A percentile compares a stretch with the other conserved stretches of the same genome.
These are phyloP conservation scores for Cecropterus lyciades DNA, from an alignment of 1,140 invertebrate genomes.

Conservation along the genomic window DNA sequence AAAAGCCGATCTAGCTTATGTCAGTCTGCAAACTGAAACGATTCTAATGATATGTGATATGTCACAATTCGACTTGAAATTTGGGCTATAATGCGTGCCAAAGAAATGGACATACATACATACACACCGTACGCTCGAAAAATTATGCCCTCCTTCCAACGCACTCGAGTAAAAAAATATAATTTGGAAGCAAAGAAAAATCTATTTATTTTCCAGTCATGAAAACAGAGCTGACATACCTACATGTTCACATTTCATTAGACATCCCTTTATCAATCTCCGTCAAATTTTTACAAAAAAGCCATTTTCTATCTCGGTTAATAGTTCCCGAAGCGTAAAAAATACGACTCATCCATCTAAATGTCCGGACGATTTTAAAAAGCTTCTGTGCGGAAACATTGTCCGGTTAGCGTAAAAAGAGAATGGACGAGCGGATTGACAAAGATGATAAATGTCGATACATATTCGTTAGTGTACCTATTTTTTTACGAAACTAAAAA, in stretches of 20 bases:
- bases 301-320: constrained; percentile 14
- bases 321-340: constrained; percentile 12
- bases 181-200: too few relatives aligned
- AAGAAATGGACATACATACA: too few relatives aligned
- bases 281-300: constrained; percentile 18
- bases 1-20: too few relatives aligned
- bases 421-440: background rate
- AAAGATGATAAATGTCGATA: constrained; percentile 3
- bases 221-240: background rate
- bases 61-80: too few relatives aligned
- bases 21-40: too few relatives aligned
- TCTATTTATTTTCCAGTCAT: too few relatives aligned
- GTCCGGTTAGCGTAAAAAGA: constrained; percentile 9
- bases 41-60: too few relatives aligned
- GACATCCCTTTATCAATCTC: constrained; percentile 6
- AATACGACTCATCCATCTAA: constrained; percentile 15
- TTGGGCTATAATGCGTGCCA: too few relatives aligned
- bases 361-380: constrained; percentile 12
- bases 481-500: background rate
- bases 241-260: background rate
- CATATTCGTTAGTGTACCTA: background rate
- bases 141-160: too few relatives aligned
- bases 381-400: background rate
- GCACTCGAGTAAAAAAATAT: too few relatives aligned
- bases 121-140: too few relatives aligned